A percentile compares a stretch with the other conserved stretches of the same genome.
Conservation (phyloP, 2,797 vertebrate species). For the Parauchenoglanis punctatus region DNA sequence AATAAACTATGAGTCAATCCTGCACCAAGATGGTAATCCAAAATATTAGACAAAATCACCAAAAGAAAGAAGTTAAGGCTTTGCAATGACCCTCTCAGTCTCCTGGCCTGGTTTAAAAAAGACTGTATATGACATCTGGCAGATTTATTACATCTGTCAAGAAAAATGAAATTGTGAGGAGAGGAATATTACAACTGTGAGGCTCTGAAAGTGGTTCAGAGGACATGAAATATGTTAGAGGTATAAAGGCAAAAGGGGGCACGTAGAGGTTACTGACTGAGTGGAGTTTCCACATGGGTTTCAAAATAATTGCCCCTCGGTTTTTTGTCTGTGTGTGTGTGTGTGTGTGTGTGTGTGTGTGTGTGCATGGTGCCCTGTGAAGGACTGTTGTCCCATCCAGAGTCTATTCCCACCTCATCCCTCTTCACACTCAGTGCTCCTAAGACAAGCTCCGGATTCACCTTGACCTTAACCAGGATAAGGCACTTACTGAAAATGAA, state of each 20-base stretch:
- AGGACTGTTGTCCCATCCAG: background rate
- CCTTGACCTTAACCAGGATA: background rate
- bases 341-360: background rate
- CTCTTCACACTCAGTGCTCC: background rate
- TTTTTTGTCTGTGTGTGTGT: background rate
- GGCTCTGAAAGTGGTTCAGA: background rate
- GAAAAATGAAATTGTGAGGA: background rate
- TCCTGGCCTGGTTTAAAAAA: background rate
- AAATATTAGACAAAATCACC: background rate
- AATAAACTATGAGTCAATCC: background rate
- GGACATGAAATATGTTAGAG: background rate
- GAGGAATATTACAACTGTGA: background rate
- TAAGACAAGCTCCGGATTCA: background rate
- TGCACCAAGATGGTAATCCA: background rate
- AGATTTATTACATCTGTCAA: background rate
- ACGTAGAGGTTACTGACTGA: background rate
- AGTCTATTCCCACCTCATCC: background rate
- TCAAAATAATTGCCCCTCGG: background rate
- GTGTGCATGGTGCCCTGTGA: background rate
- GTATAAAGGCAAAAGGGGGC: background rate
- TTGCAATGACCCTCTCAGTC: background rate
- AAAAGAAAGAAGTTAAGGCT: background rate
- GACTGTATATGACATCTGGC: background rate
- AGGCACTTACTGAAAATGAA: background rate
- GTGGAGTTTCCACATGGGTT: background rate